These are phyloP conservation scores for Atta texana DNA, from an alignment of 1,140 invertebrate genomes.

Conservation along the genomic window DNA sequence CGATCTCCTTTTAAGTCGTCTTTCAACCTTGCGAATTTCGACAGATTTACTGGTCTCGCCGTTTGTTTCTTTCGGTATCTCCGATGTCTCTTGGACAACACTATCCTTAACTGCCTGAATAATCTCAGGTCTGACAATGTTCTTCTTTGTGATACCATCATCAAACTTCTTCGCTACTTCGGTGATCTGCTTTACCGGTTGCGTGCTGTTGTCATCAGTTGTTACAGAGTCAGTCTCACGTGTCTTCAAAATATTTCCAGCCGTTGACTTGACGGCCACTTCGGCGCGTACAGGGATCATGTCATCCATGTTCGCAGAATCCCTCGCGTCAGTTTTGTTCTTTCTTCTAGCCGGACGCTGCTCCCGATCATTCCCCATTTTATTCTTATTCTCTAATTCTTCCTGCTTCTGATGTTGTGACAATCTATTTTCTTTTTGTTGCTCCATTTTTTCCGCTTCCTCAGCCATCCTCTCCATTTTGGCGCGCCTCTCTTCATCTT, in stretches of 20 bases:
- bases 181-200: conserved; percentile 41
- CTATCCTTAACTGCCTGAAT: conserved; percentile 12
- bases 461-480: conserved; percentile 83
- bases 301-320: conserved; percentile 43
- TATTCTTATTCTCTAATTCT: neutral
- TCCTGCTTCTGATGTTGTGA: conserved; percentile 24
- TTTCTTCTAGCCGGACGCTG: conserved; percentile 15
- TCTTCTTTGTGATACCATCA: conserved; percentile 1
- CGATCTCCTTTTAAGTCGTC: conserved; percentile 65
- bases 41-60: conserved; percentile 2
- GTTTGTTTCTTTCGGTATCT: conserved; percentile 28
- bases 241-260: conserved; percentile 64
- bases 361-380: neutral
- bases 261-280: conserved; percentile 52
- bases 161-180: neutral
- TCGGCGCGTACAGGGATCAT: conserved; percentile 44
- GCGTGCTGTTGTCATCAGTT: neutral
- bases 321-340: neutral
- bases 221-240: conserved; percentile 68
- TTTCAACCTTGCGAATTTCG: conserved; percentile 53
- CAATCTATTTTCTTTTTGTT: conserved; percentile 17
- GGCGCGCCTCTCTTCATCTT: conserved; percentile 78
- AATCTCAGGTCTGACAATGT: neutral
- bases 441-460: conserved; percentile 80
- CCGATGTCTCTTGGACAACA: conserved; percentile 39